phyloP scores from a whole-genome alignment of 1,140 invertebrate genomes.

The Drusus annulatus region DNA sequence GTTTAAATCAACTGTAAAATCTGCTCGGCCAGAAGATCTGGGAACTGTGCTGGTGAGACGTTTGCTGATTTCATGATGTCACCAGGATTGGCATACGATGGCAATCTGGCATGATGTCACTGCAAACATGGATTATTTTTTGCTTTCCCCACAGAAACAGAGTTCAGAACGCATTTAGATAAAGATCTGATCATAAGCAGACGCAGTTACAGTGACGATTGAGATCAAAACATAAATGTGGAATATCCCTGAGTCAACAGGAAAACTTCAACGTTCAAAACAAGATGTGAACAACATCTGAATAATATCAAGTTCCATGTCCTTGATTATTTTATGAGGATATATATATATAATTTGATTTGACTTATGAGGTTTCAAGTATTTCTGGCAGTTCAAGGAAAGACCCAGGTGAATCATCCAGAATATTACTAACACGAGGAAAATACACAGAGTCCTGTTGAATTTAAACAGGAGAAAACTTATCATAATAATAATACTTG shows the following conservation, averaged over 20 bases:
- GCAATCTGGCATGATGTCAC: conserved; percentile 20
- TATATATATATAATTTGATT: too few relatives aligned
- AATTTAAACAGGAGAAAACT: too few relatives aligned
- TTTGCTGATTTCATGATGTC: background rate
- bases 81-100: background rate
- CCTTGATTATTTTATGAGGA: background rate
- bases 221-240: background rate
- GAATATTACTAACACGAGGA: too few relatives aligned
- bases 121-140: background rate
- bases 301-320: background rate
- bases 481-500: too few relatives aligned
- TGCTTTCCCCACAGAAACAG: background rate
- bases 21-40: conserved; percentile 2
- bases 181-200: background rate
- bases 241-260: background rate
- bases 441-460: too few relatives aligned
- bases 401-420: too few relatives aligned
- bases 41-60: background rate
- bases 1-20: background rate
- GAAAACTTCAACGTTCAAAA: background rate
- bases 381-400: too few relatives aligned
- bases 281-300: background rate
- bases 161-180: background rate
- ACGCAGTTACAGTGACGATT: background rate
- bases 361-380: too few relatives aligned